Evolutionary conservation across 2,113 vertebrate species (phyloP), one percentile per base, ranked within the genome.

Genomic region (Puntigrus tetrazona): DNA sequence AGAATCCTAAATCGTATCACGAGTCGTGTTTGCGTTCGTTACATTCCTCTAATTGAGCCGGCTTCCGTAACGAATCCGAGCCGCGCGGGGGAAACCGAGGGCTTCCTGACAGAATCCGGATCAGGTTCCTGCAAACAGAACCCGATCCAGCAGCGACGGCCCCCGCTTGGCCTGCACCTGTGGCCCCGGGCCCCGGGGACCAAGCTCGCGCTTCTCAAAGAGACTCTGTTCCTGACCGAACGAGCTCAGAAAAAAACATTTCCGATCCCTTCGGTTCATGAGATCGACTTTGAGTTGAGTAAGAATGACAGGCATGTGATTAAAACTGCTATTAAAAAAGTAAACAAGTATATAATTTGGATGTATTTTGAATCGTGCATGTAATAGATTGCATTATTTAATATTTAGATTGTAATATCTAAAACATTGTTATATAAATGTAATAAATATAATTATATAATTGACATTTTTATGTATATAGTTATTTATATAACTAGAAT

Each of bases 61-160:
- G 41, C 72, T 50, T 74, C 72, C 25, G 72, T 43, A 74, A 74
- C 13, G n/a, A 47, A 74, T 47, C 72, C 14, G 73, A 50, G 25
- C 10, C 5, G 5, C 70, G 38, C 38, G 6, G 70, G 36, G 38
- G 16, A 18, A 45, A 50, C 41, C 41, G 11, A 20, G 25, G 77
- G 90, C 93, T 94, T 93, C 93, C 93, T 93, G 91, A 91, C 92
- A 92, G 94, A 93, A 94, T 89, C 90, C 93, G 91, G 94, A 95
- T 95, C 92, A 89, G 77, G 85, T 94, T 95, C 89, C 93, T 18
- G 81, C 89, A 93, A 94, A 94, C 94, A 94, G 91, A 95, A 93
- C 92, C 86, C 90, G 90, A 83, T 83, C 29, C 29, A 0, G 63
- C 25, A 5, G 59, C 57, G n/a, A 9, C 13, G 81, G 81, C 69